phyloP scores from a whole-genome alignment of 2,888 invertebrate species.

The Fragum whitleyi region DNA sequence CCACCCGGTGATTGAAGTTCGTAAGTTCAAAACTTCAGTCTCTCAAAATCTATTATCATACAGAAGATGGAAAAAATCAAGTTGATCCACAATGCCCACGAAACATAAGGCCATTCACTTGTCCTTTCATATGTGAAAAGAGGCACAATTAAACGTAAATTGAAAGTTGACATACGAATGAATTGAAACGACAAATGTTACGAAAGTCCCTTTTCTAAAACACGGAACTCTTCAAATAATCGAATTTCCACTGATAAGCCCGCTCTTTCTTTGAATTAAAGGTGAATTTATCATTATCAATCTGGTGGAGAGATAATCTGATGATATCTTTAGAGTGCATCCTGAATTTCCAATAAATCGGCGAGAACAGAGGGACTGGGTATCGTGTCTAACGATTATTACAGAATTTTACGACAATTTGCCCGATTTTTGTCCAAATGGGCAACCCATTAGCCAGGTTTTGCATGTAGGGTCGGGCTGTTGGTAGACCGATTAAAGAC shows the following conservation, averaged over 20 bases:
- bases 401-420: slow-evolving; percentile 8
- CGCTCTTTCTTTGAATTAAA: slow-evolving; percentile 5
- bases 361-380: slow-evolving; percentile 7
- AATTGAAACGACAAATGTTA: too few species aligned
- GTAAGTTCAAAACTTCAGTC: too few species aligned
- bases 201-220: too few species aligned
- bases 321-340: slow-evolving; percentile 12
- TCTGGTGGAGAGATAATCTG: slow-evolving; percentile 5
- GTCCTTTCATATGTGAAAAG: too few species aligned
- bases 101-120: too few species aligned
- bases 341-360: slow-evolving; percentile 14
- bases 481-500: too few species aligned
- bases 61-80: too few species aligned
- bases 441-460: neutral
- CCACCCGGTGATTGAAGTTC: too few species aligned
- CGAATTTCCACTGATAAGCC: neutral
- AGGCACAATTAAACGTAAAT: too few species aligned
- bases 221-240: neutral
- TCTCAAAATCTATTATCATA: too few species aligned
- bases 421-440: slow-evolving; percentile 12
- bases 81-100: too few species aligned
- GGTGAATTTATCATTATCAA: slow-evolving; percentile 10
- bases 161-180: too few species aligned
- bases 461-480: neutral
- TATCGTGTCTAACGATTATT: neutral